phyloP scores from a whole-genome alignment of 2,888 invertebrate species.

The Eupithecia dodoneata region DNA sequence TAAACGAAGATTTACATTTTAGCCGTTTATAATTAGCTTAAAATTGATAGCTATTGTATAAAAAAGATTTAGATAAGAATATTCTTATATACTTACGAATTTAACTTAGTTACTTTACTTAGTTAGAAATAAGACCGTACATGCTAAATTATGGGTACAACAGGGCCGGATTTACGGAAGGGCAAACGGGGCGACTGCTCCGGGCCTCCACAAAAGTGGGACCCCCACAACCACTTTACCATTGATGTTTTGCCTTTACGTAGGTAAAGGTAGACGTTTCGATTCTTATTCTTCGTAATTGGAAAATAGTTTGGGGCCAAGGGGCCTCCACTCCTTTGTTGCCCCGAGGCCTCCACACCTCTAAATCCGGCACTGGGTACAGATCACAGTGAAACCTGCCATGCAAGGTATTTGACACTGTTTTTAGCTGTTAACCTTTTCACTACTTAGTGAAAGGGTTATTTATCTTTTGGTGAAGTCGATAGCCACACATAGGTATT shows the following conservation, averaged over 20 bases:
- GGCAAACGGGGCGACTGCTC: too few relatives aligned
- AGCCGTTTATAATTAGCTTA: conserved; percentile 71
- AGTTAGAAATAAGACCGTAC: neutral
- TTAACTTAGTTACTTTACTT: neutral
- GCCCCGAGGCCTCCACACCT: too few relatives aligned
- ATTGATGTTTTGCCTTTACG: too few relatives aligned
- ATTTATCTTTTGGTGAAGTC: neutral
- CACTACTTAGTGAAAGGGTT: neutral
- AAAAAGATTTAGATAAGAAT: conserved; percentile 6
- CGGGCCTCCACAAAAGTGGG: too few relatives aligned
- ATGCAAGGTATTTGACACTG: neutral
- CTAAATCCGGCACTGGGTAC: too few relatives aligned
- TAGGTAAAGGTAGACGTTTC: too few relatives aligned
- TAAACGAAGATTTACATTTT: conserved; percentile 66
- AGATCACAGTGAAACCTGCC: neutral
- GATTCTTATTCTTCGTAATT: too few relatives aligned
- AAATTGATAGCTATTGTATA: conserved; percentile 58
- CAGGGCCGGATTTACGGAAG: too few relatives aligned
- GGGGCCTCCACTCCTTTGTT: too few relatives aligned
- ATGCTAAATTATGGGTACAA: neutral
- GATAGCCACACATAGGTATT: neutral
- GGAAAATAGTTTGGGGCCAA: too few relatives aligned
- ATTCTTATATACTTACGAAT: neutral
- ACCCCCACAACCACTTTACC: too few relatives aligned
- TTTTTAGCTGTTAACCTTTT: neutral